A percentile compares a stretch with the other conserved stretches of the same genome.
These are phyloP conservation scores for Meandrina meandrites DNA, from an alignment of 92 coral and sea anemone species.

Conservation along the genomic window DNA sequence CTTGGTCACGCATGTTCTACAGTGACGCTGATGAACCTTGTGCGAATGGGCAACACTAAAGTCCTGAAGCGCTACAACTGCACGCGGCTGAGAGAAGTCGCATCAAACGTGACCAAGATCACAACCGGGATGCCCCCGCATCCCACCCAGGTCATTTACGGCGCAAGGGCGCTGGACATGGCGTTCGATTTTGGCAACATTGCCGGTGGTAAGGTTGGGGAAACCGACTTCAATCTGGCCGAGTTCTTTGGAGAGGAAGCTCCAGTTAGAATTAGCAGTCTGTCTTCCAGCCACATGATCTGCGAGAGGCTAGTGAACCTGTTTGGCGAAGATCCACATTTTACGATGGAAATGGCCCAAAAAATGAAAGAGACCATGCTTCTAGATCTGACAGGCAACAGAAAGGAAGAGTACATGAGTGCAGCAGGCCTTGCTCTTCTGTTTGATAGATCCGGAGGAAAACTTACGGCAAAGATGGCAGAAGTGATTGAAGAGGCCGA, in stretches of 20 bases:
- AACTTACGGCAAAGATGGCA: constrained; percentile 47
- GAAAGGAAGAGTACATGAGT: too few relatives aligned
- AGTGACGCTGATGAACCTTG: too few relatives aligned
- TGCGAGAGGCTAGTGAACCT: constrained; percentile 45
- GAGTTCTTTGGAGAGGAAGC: constrained; percentile 64
- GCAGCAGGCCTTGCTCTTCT: constrained; percentile 55
- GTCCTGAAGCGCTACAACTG: constrained; percentile 65
- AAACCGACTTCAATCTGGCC: constrained; percentile 61
- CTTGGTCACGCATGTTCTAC: too few relatives aligned
- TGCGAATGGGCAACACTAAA: too few relatives aligned
- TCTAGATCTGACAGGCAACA: constrained; percentile 49
- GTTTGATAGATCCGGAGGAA: constrained; percentile 65
- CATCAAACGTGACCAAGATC: constrained; percentile 55
- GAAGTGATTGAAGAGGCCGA: constrained; percentile 46
- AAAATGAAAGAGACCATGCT: constrained; percentile 53
- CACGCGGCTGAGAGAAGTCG: constrained; percentile 65
- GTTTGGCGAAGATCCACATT: constrained; percentile 58
- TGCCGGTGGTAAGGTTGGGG: constrained; percentile 48
- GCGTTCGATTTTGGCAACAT: constrained; percentile 63
- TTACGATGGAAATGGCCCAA: constrained; percentile 34
- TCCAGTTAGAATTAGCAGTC: constrained; percentile 56
- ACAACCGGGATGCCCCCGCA: constrained; percentile 59
- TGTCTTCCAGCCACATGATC: constrained; percentile 55
- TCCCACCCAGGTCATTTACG: constrained; percentile 56
- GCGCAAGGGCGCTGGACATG: constrained; percentile 65